A percentile compares a stretch with the other conserved stretches of the same genome.
Evolutionary conservation across 1,140 invertebrate species (phyloP).

Genomic region (Drosophila pandora): DNA sequence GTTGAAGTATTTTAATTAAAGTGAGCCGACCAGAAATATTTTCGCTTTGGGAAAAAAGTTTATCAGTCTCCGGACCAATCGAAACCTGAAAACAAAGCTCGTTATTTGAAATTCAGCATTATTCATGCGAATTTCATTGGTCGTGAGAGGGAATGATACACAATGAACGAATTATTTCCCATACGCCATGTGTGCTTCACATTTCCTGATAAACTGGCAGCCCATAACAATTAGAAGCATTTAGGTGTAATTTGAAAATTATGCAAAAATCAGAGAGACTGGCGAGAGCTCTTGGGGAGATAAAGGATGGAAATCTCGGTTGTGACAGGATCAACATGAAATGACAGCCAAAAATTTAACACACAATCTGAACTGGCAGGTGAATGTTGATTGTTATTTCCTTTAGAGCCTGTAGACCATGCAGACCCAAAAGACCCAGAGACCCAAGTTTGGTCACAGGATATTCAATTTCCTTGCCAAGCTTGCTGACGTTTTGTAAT

Average conservation of each 20-base stretch:
- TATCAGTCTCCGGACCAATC: background rate
- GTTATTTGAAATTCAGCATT: background rate
- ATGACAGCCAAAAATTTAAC: background rate
- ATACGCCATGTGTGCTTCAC: constrained; percentile 43
- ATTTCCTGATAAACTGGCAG: constrained; percentile 45
- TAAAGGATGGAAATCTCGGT: background rate
- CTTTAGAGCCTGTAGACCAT: background rate
- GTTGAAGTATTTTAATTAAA: constrained; percentile 74
- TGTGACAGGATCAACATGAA: background rate
- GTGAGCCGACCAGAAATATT: constrained; percentile 32
- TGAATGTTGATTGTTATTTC: constrained; percentile 13
- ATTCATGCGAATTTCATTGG: background rate
- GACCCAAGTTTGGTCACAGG: constrained; percentile 28
- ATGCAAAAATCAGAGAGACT: constrained; percentile 63
- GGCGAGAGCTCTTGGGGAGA: constrained; percentile 11
- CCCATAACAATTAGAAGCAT: constrained; percentile 57
- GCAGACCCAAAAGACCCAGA: constrained; percentile 1
- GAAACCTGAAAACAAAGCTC: constrained; percentile 5
- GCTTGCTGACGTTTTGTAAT: constrained; percentile 39
- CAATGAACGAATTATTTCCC: constrained; percentile 25
- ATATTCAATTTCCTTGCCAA: constrained; percentile 66
- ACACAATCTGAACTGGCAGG: constrained; percentile 10
- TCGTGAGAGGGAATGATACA: background rate
- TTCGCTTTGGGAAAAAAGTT: constrained; percentile 5
- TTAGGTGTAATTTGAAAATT: constrained; percentile 72